Conservation (phyloP, 1,140 invertebrate genomes). For the Rhynchophorus ferrugineus region DNA sequence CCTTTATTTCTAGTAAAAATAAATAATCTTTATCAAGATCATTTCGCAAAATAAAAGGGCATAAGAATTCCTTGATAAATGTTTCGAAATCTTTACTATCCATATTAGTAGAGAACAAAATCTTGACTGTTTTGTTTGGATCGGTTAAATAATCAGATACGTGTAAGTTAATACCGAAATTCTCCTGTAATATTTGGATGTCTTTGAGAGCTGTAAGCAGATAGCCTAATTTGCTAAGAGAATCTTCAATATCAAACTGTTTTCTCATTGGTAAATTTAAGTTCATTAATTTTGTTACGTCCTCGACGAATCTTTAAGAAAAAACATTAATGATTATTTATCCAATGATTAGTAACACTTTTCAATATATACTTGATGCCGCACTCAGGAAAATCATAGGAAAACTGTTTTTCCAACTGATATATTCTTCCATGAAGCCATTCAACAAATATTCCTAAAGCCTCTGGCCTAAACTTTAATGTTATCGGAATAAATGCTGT, state of each 20-base stretch:
- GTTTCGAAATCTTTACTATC: slow-evolving; percentile 17
- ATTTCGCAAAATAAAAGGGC: slow-evolving; percentile 26
- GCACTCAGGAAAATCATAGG: slow-evolving; percentile 26
- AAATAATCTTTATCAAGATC: slow-evolving; percentile 24
- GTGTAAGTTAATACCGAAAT: slow-evolving; percentile 24
- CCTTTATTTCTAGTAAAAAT: slow-evolving; percentile 27
- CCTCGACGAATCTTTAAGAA: slow-evolving; percentile 21
- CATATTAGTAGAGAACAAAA: slow-evolving; percentile 18
- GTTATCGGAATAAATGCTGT: slow-evolving; percentile 28
- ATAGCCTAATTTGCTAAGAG: slow-evolving; percentile 12
- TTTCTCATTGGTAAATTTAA: slow-evolving; percentile 19
- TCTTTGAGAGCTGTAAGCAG: slow-evolving; percentile 20
- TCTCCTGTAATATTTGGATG: slow-evolving; percentile 22
- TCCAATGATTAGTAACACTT: neutral
- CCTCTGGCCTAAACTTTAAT: slow-evolving; percentile 19
- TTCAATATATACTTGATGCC: slow-evolving; percentile 18
- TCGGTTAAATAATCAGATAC: slow-evolving; percentile 23
- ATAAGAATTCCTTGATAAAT: slow-evolving; percentile 27
- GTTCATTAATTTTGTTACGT: slow-evolving; percentile 23
- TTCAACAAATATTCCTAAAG: slow-evolving; percentile 23
- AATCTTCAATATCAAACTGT: slow-evolving; percentile 11
- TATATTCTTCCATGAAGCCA: slow-evolving; percentile 25
- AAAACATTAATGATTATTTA: neutral
- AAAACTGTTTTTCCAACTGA: slow-evolving; percentile 20
- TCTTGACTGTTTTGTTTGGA: slow-evolving; percentile 3